Conservation (phyloP, 2,888 invertebrate species). For the Amphipoea lucens region DNA sequence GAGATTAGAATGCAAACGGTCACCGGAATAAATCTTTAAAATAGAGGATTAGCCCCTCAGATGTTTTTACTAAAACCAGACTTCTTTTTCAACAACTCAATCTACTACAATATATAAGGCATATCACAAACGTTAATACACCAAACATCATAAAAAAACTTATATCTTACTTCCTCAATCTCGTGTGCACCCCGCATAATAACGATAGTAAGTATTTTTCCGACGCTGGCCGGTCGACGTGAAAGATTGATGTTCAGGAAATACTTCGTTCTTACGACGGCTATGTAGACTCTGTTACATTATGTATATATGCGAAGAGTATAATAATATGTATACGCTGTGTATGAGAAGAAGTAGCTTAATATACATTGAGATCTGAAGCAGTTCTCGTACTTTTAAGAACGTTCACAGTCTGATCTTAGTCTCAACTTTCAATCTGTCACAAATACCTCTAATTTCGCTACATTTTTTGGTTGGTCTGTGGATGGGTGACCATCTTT, state of each 20-base stretch:
- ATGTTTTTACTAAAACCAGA: not conserved
- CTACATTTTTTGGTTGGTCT: too few species aligned
- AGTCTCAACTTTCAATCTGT: too few species aligned
- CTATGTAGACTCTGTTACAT: slow-evolving; percentile 55
- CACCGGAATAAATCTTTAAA: too few species aligned
- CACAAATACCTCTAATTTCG: too few species aligned
- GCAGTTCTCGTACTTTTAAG: too few species aligned
- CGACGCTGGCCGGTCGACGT: slow-evolving; percentile 66
- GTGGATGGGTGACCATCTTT: too few species aligned
- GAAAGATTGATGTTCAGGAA: slow-evolving; percentile 72
- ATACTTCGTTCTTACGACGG: slow-evolving; percentile 49
- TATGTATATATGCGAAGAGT: slow-evolving; percentile 15
- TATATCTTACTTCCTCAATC: slow-evolving; percentile 28
- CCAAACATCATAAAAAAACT: slow-evolving; percentile 12
- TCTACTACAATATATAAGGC: not conserved
- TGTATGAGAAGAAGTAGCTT: not conserved
- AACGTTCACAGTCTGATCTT: too few species aligned
- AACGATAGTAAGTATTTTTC: slow-evolving; percentile 73
- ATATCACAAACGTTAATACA: not conserved
- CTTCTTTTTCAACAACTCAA: not conserved
- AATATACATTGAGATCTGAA: not conserved
- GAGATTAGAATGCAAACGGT: not conserved
- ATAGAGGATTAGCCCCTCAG: not conserved
- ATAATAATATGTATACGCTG: slow-evolving; percentile 6
- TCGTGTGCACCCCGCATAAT: slow-evolving; percentile 57